These are phyloP conservation scores for Todiramphus chloris DNA, from an alignment of 2,113 vertebrate genomes.

Conservation along the genomic window DNA sequence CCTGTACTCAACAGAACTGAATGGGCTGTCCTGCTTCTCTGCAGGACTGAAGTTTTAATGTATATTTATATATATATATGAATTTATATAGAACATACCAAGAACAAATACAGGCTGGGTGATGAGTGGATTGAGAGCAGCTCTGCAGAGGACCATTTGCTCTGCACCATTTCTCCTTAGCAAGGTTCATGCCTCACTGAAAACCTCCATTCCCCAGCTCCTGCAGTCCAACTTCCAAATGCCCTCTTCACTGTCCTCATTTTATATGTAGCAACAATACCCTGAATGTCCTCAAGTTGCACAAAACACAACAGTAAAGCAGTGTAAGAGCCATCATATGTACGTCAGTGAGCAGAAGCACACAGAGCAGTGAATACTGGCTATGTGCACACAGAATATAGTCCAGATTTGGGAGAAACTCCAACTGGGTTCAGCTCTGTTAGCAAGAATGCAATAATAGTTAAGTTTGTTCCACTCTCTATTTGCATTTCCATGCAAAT, in stretches of 20 bases:
- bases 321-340: rapidly evolving
- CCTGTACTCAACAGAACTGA: not conserved
- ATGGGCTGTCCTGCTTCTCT: not conserved
- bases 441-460: not conserved
- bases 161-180: not conserved
- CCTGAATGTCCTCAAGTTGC: rapidly evolving
- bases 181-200: not conserved
- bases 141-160: too few relatives aligned
- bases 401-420: not conserved
- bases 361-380: not conserved
- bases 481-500: not conserved
- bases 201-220: not conserved
- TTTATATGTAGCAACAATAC: not conserved
- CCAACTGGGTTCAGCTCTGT: not conserved
- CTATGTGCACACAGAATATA: rapidly evolving
- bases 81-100: not conserved
- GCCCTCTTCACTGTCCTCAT: not conserved
- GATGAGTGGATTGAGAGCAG: too few relatives aligned
- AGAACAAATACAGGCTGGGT: not conserved
- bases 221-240: not conserved
- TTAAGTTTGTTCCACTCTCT: not conserved
- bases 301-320: not conserved
- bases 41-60: not conserved
- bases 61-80: too few relatives aligned
- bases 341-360: not conserved